Base-by-base conservation (phyloP, 1,140 invertebrate species). In the Drosophila yakuba region DNA sequence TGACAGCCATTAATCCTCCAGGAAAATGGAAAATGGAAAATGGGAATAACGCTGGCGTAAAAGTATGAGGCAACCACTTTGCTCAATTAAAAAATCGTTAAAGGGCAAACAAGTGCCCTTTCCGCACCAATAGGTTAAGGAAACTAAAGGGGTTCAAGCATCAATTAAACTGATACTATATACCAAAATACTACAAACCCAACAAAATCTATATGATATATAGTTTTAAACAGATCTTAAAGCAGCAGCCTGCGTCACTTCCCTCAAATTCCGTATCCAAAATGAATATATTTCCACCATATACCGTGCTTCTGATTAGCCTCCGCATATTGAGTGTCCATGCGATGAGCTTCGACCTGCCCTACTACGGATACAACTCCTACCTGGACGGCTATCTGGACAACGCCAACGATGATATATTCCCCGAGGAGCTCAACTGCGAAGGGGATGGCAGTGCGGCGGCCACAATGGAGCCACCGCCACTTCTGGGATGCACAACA, bases 1-100 rank as follows among this genome's bases (percentile, higher is more conserved):
- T 35, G 50, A 15, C 50, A 36, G 14, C 50, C 32, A 17, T 62
- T 62, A 28, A 15, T 56, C 36, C 36, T 23, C 12, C 36, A 25
- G 54, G 36, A n/a, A 10, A 23, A 6, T 32, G 14, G 15, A 28
- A 10, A 23, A 6, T 32, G 14, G 12, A 28, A 39, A 28, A 1
- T 8, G 50, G 20, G n/a, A 5, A 55, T 17, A 3, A 15, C 5
- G 4, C 12, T 39, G 38, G 14, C 14, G 35, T 4, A 12, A 25
- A 55, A 52, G 17, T 52, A 52, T 52, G 28, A 20, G 32, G 32
- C 15, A 36, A 36, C 12, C 15, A 20, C 32, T 28, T 1, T 4
- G 15, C 48, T 50, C 25, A 32, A 50, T 50, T 50, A 50, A 35
- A 32, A 50, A 35, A 6, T 32, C 25, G 10, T 50, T 50, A 50